Evolutionary conservation across 2,888 invertebrate species (phyloP).

Genomic region (Rapana venosa): DNA sequence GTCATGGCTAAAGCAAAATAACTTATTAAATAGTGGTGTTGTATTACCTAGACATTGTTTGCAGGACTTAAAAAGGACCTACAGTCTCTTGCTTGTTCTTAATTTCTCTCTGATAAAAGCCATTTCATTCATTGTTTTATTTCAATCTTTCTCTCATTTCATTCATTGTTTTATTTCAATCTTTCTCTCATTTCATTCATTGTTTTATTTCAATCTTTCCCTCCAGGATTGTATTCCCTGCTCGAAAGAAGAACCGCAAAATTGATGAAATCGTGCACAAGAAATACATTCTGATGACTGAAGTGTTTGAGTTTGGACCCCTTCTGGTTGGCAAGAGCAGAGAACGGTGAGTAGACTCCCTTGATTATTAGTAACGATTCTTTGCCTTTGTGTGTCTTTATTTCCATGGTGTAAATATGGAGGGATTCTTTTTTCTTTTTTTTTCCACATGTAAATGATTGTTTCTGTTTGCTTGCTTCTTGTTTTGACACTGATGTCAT

Average conservation of each 20-base stretch:
- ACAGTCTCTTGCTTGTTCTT: too few relatives aligned
- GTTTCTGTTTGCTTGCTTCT: neutral
- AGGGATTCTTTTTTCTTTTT: neutral
- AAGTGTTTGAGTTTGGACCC: conserved; percentile 78
- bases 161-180: too few relatives aligned
- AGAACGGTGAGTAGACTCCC: conserved; percentile 70
- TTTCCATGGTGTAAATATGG: neutral
- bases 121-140: too few relatives aligned
- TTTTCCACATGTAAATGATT: neutral
- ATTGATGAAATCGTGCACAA: conserved; percentile 77
- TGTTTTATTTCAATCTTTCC: conserved; percentile 34
- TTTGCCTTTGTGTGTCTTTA: neutral
- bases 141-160: too few relatives aligned
- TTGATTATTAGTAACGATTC: neutral
- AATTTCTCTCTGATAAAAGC: too few relatives aligned
- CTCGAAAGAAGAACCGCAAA: conserved; percentile 75
- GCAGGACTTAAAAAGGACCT: too few relatives aligned
- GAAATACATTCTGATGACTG: conserved; percentile 76
- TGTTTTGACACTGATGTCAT: neutral
- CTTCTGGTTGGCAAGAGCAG: conserved; percentile 77
- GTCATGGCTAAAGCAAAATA: too few relatives aligned
- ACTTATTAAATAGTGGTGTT: too few relatives aligned
- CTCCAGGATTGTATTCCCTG: conserved; percentile 77
- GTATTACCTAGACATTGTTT: too few relatives aligned
- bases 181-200: too few relatives aligned